Evolutionary conservation across 2,113 vertebrate genomes (phyloP), one percentile per base, ranked within the genome.

Genomic region (Anarhynchus alexandrinus): DNA sequence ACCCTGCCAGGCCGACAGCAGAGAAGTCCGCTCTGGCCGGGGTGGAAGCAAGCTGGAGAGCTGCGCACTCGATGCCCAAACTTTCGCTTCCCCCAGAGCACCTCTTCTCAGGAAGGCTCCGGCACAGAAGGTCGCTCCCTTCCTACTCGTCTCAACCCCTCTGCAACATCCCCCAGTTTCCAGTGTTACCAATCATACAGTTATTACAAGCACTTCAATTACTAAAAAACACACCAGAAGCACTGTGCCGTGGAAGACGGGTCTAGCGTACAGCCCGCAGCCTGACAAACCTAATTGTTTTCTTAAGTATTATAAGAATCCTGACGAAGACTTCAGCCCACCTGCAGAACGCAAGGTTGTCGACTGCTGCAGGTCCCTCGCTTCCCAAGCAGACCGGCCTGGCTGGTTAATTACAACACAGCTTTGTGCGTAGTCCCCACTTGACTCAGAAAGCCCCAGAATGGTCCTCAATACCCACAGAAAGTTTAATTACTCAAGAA

Each of bases 401-500:
- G 55, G 45, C 70, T 70, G 55, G 83, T 94, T 85, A 92, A 96
- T 89, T 94, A 93, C 82, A 90, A 23, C 20, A 69, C 10, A 59
- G 80, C 67, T 93, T 83, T 65, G n/a, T 62, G 61, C 51, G 64
- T 34, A n/a, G 58, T 64, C 88, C 66, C 74, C n/a, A 78, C 65
- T 91, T 94, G 86, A 94, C 82, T 87, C 67, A 79, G 26, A 91
- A 90, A 81, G 57, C 67, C 88, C 73, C 67, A 86, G 57, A 94
- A 94, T 25, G 21, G 89, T 69, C 73, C 88, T 96, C 81, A 86
- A 82, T 82, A 86, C 71, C 78, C 91, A 95, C 38, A 64, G 86
- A 87, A 96, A 91, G 80, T 91, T 92, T 92, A 96, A 93, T 87
- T 96, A 78, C 66, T 70, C 64, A 27, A 72, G 78, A 85, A 96